These are phyloP conservation scores for Anguilla japonica DNA, from an alignment of 2,113 vertebrate genomes.

Conservation along the genomic window DNA sequence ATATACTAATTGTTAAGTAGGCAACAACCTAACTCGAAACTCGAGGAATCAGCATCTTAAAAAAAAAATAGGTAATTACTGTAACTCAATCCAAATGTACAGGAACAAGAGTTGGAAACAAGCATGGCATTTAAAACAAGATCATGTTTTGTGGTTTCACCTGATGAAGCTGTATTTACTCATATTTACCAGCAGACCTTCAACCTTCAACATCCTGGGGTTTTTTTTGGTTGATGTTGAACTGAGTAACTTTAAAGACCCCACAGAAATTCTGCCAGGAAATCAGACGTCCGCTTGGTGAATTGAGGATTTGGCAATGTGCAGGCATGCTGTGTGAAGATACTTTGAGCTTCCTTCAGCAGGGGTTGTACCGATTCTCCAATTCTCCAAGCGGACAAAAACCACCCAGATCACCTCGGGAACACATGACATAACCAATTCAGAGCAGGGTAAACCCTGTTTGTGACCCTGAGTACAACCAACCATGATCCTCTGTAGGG, in stretches of 20 bases:
- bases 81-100: too few species aligned
- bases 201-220: not conserved
- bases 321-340: not conserved
- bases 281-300: not conserved
- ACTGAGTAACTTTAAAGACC: not conserved
- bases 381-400: not conserved
- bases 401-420: slow-evolving; percentile 27
- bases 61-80: too few species aligned
- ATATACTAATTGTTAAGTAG: too few species aligned
- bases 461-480: slow-evolving; percentile 65
- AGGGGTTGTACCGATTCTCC: not conserved
- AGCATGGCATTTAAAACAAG: too few species aligned
- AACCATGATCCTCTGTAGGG: slow-evolving; percentile 43
- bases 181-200: not conserved
- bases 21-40: too few species aligned
- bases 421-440: slow-evolving; percentile 70
- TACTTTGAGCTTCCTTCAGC: not conserved
- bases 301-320: not conserved
- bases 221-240: not conserved
- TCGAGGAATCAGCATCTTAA: too few species aligned
- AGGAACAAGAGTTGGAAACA: too few species aligned
- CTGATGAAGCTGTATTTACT: not conserved
- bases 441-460: slow-evolving; percentile 60
- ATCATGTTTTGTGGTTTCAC: not conserved
- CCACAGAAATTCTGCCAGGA: not conserved